Percentiles rank a stretch among this genome's conserved stretches.
Evolutionary conservation across 2,888 invertebrate genomes (phyloP).

Genomic region (Xestia c-nigrum): DNA sequence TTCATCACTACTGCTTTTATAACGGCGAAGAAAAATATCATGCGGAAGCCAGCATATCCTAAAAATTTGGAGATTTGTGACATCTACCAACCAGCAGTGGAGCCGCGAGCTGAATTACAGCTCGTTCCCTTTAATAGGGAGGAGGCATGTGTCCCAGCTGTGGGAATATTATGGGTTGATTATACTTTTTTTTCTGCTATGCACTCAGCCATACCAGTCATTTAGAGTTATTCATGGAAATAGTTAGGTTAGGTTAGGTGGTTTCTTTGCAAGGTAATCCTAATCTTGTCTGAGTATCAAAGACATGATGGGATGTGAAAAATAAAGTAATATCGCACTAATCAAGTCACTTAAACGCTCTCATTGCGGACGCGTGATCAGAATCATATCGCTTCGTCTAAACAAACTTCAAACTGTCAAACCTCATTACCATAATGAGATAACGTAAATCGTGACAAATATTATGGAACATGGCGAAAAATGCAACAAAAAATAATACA

Average conservation of each 20-base stretch:
- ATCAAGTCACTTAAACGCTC: neutral
- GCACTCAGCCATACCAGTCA: neutral
- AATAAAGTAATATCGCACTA: neutral
- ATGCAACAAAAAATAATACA: conserved; percentile 37
- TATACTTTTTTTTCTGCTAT: neutral
- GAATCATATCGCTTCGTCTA: conserved; percentile 5
- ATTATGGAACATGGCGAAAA: conserved; percentile 17
- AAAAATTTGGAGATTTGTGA: too few relatives aligned
- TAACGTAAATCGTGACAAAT: conserved; percentile 58
- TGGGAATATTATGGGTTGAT: neutral
- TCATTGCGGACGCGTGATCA: neutral
- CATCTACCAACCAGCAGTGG: too few relatives aligned
- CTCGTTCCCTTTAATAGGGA: neutral
- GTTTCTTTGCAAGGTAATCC: neutral
- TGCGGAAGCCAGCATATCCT: too few relatives aligned
- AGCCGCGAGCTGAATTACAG: neutral
- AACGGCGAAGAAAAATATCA: too few relatives aligned
- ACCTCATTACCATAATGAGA: conserved; percentile 39
- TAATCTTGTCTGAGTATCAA: neutral
- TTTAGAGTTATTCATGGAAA: neutral
- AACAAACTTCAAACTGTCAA: conserved; percentile 16
- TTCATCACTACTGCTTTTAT: neutral
- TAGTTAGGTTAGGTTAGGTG: too few relatives aligned
- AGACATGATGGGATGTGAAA: neutral
- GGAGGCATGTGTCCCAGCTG: neutral